phyloP scores from a whole-genome alignment of 2,888 invertebrate species.

The Polydrusus cervinus region DNA sequence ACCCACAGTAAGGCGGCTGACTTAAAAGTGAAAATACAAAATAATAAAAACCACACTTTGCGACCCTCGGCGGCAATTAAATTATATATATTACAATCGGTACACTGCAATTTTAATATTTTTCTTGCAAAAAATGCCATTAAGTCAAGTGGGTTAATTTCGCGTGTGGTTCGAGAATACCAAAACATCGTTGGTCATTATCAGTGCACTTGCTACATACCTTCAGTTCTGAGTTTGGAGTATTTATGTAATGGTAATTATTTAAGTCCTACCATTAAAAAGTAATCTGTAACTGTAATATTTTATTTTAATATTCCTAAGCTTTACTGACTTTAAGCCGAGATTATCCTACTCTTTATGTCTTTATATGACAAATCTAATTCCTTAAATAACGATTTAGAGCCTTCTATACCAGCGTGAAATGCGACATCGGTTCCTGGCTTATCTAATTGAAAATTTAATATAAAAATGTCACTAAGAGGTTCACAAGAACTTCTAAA shows the following conservation, averaged over 20 bases:
- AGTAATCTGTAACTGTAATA: neutral
- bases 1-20: neutral
- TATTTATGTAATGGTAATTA: neutral
- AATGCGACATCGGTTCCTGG: no score
- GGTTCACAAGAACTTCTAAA: no score
- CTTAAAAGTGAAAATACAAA: constrained; percentile 22
- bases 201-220: neutral
- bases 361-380: no score
- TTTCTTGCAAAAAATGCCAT: constrained; percentile 3
- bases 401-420: no score
- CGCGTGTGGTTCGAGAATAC: neutral
- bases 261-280: neutral
- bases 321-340: neutral
- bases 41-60: constrained; percentile 3
- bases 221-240: neutral
- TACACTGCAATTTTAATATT: constrained; percentile 7
- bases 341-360: no score
- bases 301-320: neutral
- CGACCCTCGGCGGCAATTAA: neutral
- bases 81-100: constrained; percentile 3
- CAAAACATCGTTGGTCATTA: neutral
- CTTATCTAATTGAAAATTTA: no score
- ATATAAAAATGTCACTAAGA: no score
- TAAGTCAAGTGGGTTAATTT: constrained; percentile 9
- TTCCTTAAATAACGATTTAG: no score